Base-by-base conservation (phyloP, 2,797 vertebrate genomes). In the Cyclopterus lumpus region DNA sequence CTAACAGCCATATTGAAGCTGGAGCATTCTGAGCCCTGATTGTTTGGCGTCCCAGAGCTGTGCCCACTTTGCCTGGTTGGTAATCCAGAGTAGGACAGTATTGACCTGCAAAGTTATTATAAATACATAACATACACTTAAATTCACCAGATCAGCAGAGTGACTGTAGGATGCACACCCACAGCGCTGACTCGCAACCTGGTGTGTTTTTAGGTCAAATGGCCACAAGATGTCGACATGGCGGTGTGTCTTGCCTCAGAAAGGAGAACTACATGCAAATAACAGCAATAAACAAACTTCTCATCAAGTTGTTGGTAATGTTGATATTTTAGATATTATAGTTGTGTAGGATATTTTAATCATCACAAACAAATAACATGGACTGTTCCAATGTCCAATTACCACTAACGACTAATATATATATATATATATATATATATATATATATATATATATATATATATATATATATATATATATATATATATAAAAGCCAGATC, bases 161-260 rank as follows among this genome's bases (percentile, higher is more conserved):
- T 40, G 38, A 40, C 12, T 40, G 10, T 40, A 40, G 12, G 38
- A 20, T 3, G 22, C 4, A 9, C 34, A 28, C 10, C 22, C 46
- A 9, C 48, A 38, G 55, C 51, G 51, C 3, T 62, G 42, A 60
- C 8, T 44, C 36, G 44, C 22, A 38, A 22, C 16, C 1, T 34
- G 15, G 0, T 2, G 5, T 67, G 71, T 54, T 63, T n/a, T 67
- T 63, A 15, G 0, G 0, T 0, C 0, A 58, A 75, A 55, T 59
- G 8, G 30, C 84, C 88, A 84, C 76, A 60, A 63, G 84, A 75
- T 74, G 85, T 30, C 54, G 59, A 66, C 76, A 81, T 64, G 71
- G 34, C 18, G 54, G 15, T 18, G 32, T 58, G 3, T 22, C 4
- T 18, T 5, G 0, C 55, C 4, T 71, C 3, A 2, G 9, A 22